phyloP scores from a whole-genome alignment of 2,797 vertebrate genomes.

The Percopsis omiscomaycus region DNA sequence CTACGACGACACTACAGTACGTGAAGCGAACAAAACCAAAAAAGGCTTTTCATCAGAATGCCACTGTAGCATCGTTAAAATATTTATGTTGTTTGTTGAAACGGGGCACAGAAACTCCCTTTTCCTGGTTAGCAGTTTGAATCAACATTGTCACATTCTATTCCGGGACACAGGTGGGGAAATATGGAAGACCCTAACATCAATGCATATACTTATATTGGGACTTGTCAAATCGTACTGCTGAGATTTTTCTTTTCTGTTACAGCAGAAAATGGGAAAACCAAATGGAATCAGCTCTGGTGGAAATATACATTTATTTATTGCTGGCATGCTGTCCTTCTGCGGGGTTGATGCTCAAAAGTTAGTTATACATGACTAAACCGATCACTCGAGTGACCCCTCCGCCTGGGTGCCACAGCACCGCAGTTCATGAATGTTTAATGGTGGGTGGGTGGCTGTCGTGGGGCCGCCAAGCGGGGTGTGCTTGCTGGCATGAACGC shows the following conservation, averaged over 20 bases:
- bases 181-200: background rate
- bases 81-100: slow-evolving; percentile 22
- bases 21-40: slow-evolving; percentile 40
- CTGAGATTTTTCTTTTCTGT: slow-evolving; percentile 41
- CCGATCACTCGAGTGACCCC: slow-evolving; percentile 71
- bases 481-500: slow-evolving; percentile 58
- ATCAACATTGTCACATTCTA: background rate
- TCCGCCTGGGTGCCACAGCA: slow-evolving; percentile 67
- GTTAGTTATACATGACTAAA: slow-evolving; percentile 46
- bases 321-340: slow-evolving; percentile 29
- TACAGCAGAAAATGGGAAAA: slow-evolving; percentile 17
- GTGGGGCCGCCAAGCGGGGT: slow-evolving; percentile 59
- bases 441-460: slow-evolving; percentile 61
- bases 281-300: slow-evolving; percentile 41
- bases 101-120: background rate
- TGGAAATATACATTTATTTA: slow-evolving; percentile 55
- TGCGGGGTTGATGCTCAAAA: slow-evolving; percentile 31
- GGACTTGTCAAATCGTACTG: slow-evolving; percentile 24
- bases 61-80: slow-evolving; percentile 19
- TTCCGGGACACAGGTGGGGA: slow-evolving; percentile 14
- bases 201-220: slow-evolving; percentile 3
- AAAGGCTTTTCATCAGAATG: slow-evolving; percentile 31
- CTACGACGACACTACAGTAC: slow-evolving; percentile 51
- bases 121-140: background rate
- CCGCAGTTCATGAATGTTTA: slow-evolving; percentile 77